Evolutionary conservation across 2,888 invertebrate species (phyloP), one percentile per base, ranked within the genome.

Genomic region (Melinaea menophilus): DNA sequence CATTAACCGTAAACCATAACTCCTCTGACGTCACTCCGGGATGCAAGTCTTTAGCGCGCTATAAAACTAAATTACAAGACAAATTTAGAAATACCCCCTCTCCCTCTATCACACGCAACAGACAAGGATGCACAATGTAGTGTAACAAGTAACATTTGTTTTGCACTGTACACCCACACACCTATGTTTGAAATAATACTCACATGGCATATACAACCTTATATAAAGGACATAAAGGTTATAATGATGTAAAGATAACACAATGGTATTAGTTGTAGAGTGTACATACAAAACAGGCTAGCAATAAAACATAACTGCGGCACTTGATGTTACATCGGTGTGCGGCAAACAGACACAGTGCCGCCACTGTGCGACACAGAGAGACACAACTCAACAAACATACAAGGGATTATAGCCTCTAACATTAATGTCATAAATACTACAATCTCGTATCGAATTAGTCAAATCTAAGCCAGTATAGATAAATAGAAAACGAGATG

Each of bases 261-360:
- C 13, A 47, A 48, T 46, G 41, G 13, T 58, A 45, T 64, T 62
- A 51, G 58, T 58, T 60, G 61, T 70, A 55, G 63, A 68, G 62
- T 61, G 67, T 65, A 65, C 61, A 60, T 67, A 67, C 68, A 66
- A 69, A 71, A 69, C 72, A 67, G 67, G 63, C 67, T 68, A 70
- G 70, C 71, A 71, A 72, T 72, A 73, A 72, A 73, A 73, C 70
- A 70, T 72, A 71, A 72, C 74, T 72, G 72, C 72, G 71, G 69
- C 72, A 73, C 74, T 73, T 70, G 72, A 70, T 67, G 70, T 73
- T 71, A 74, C 71, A 71, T 71, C 65, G 71, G 72, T 71, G 72
- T 72, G 74, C 68, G 69, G 72, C 75, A 75, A 75, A 72, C 71
- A 71, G 69, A 67, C 65, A 59, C 62, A 65, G 55, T 58, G 62